Evolutionary conservation across 2,888 invertebrate genomes (phyloP).

Genomic region (Nomada flava): DNA sequence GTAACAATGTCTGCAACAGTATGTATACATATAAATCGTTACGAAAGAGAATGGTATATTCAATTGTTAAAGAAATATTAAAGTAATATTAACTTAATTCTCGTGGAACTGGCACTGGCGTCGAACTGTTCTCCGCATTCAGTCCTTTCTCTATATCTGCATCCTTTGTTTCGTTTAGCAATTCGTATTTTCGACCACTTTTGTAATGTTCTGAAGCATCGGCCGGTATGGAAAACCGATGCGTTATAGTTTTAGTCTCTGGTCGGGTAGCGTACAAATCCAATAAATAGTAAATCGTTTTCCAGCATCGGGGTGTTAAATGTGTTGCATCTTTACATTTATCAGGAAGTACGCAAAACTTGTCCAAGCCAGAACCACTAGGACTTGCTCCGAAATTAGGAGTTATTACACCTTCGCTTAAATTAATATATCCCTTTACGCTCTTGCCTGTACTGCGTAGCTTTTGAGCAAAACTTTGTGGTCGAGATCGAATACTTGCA

Average conservation of each 20-base stretch:
- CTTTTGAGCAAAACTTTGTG: slow-evolving; percentile 95
- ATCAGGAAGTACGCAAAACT: slow-evolving; percentile 85
- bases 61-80: not conserved
- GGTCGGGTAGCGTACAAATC: slow-evolving; percentile 98
- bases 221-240: slow-evolving; percentile 90
- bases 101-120: slow-evolving; percentile 82
- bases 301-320: slow-evolving; percentile 94
- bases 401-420: slow-evolving; percentile 90
- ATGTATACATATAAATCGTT: slow-evolving; percentile 19
- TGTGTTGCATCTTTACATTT: slow-evolving; percentile 83
- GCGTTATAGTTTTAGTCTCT: slow-evolving; percentile 96
- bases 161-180: slow-evolving; percentile 86
- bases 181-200: slow-evolving; percentile 86
- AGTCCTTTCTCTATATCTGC: slow-evolving; percentile 86
- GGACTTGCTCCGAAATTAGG: slow-evolving; percentile 89
- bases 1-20: slow-evolving; percentile 83
- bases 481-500: slow-evolving; percentile 87
- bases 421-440: slow-evolving; percentile 93
- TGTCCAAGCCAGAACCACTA: slow-evolving; percentile 86
- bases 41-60: not conserved
- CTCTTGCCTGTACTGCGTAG: slow-evolving; percentile 93
- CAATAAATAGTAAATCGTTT: slow-evolving; percentile 95
- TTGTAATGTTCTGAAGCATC: slow-evolving; percentile 90
- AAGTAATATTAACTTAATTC: slow-evolving; percentile 81
- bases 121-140: slow-evolving; percentile 84